phyloP scores from a whole-genome alignment of 1,140 invertebrate species.

The Caenorhabditis elegans region WBcel235 BX284606.5:11364501-11365000 shows the following conservation, averaged over 20 bases:
- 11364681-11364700: no score
- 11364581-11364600: no score
- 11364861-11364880: slow-evolving; percentile 14
- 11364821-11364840: neutral
- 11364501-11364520: no score
- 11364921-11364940: neutral
- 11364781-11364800: neutral
- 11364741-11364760: neutral
- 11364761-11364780: neutral
- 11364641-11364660: no score
- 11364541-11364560: no score
- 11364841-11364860: slow-evolving; percentile 6
- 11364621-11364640: no score
- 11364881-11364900: slow-evolving; percentile 29
- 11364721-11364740: no score
- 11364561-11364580: no score
- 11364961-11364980: neutral
- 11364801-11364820: slow-evolving; percentile 9
- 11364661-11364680: no score
- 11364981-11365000: neutral
- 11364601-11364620: no score
- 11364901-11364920: slow-evolving; percentile 19
- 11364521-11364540: no score
- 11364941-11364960: neutral
- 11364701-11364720: no score